Base-by-base conservation (phyloP, 2,113 vertebrate genomes). In the Telmatochromis sp. region DNA sequence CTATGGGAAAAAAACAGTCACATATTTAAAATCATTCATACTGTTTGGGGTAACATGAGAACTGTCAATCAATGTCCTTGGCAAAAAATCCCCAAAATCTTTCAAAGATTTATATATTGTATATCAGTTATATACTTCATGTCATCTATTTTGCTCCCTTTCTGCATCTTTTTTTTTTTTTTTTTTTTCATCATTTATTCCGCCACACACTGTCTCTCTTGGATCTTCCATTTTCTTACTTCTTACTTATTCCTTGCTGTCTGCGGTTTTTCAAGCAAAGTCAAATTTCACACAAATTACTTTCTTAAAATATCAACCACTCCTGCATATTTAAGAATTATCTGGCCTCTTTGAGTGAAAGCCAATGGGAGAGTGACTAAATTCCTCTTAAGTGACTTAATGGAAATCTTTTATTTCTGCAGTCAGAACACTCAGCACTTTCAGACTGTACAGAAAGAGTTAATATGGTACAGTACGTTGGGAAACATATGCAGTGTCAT, bases 341-440 rank as follows among this genome's bases (percentile, higher is more conserved):
- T 89, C 84, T 88, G 85, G 82, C 53, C 80, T 85, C 80, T 94
- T 88, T 85, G 51, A 90, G 75, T 87, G 21, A 57, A 87, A 91
- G 65, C 87, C 92, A 80, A 90, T 82, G 55, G 75, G 75, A 91
- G 89, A 93, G 86, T 93, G 87, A 92, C 87, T 68, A 82, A 75
- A 93, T 93, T 86, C 92, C 84, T 84, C 40, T 84, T 49, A 86
- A 82, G 80, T 92, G 87, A 95, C 93, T 94, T 87, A 21, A 78
- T 84, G 81, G 53, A 53, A 70, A 70, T 42, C n/a, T 70, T 70
- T 70, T 21, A 42, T 70, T 5, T 42, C 65, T 42, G 12, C n/a
- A 42, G 65, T 70, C 35, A 40, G 35, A 80, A 73, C 17, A 86
- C 84, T 81, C 54, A 21, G 35, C 11, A 28, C 85, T 47, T 84